These are phyloP conservation scores for Anseranas semipalmata DNA, from an alignment of 2,113 vertebrate genomes.

Conservation along the genomic window DNA sequence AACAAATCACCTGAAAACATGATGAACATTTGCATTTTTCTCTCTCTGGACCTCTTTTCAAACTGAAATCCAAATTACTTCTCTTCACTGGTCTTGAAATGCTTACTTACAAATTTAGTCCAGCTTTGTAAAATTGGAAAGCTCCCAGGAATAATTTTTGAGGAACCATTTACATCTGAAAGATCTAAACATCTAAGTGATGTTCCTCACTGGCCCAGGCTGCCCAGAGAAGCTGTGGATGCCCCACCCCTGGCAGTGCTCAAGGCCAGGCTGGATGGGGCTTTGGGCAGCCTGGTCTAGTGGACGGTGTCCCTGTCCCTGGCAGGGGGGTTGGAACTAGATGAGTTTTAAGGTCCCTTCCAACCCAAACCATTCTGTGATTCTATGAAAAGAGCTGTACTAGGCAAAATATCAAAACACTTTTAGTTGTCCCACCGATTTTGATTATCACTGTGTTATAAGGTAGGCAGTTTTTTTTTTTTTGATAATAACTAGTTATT, in stretches of 20 bases:
- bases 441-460: background rate
- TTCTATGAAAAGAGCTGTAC: background rate
- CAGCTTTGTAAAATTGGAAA: background rate
- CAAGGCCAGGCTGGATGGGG: too few species aligned
- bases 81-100: background rate
- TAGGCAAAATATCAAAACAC: background rate
- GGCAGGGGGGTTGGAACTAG: too few species aligned
- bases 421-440: background rate
- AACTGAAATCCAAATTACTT: background rate
- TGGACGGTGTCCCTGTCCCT: too few species aligned
- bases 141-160: background rate
- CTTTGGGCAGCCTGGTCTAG: too few species aligned
- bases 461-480: background rate
- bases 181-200: too few species aligned
- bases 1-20: background rate
- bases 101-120: background rate
- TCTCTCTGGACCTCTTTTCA: background rate
- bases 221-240: too few species aligned
- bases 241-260: too few species aligned
- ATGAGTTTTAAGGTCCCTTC: too few species aligned
- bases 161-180: background rate
- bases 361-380: too few species aligned
- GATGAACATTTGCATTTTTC: background rate
- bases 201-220: too few species aligned
- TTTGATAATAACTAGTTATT: background rate